Percentiles rank a stretch among this genome's conserved stretches.
Conservation (phyloP, 2,888 invertebrate genomes). For the Allygus modestus region DNA sequence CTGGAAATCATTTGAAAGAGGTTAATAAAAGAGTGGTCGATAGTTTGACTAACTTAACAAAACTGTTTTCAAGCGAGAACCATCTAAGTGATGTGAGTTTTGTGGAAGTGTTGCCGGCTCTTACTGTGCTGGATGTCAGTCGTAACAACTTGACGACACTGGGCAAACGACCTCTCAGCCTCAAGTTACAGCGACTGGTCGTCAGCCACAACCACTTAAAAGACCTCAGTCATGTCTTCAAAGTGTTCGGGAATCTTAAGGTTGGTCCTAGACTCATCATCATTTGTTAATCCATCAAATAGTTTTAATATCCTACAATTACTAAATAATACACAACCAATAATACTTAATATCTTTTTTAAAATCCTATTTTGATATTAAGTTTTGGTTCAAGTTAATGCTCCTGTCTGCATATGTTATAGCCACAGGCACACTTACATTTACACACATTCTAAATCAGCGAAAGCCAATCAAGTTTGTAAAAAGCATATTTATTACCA, state of each 20-base stretch:
- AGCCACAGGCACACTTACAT: no score
- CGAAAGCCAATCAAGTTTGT: no score
- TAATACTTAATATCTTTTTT: no score
- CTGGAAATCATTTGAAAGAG: conserved; percentile 51
- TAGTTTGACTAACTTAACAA: background rate
- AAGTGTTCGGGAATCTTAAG: conserved; percentile 32
- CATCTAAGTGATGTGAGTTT: conserved; percentile 41
- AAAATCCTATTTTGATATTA: no score
- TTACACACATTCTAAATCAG: no score
- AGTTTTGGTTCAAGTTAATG: no score
- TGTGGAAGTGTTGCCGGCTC: conserved; percentile 1
- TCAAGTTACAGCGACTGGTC: conserved; percentile 29
- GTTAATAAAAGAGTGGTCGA: conserved; percentile 1
- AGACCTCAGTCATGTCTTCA: conserved; percentile 41
- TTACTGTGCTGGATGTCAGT: conserved; percentile 17
- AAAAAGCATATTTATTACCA: no score
- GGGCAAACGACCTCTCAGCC: background rate
- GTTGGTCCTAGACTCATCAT: no score
- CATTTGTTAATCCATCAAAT: no score
- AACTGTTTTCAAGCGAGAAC: conserved; percentile 34
- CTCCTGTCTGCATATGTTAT: no score
- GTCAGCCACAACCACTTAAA: conserved; percentile 44
- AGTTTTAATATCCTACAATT: no score
- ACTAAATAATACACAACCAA: no score
- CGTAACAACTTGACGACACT: conserved; percentile 4